Conservation (phyloP, 1,140 invertebrate species). For the Hylaeus volcanicus region DNA sequence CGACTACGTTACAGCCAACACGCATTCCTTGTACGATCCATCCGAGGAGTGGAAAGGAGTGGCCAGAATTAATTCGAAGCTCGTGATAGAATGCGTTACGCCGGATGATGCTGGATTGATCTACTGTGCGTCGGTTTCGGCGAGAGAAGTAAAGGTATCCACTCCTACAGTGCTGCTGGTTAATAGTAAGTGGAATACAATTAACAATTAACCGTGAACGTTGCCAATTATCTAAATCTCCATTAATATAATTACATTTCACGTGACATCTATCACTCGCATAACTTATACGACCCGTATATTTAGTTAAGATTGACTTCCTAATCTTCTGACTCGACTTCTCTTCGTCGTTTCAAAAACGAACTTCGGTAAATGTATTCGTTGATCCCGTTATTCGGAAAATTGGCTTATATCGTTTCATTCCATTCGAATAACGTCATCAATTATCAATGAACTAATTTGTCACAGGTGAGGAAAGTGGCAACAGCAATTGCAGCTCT, state of each 20-base stretch:
- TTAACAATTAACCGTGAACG: slow-evolving; percentile 24
- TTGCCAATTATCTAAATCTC: slow-evolving; percentile 6
- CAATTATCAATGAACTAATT: not conserved
- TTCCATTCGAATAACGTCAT: not conserved
- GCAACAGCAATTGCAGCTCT: slow-evolving; percentile 23
- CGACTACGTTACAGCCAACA: slow-evolving; percentile 62
- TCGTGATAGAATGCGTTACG: slow-evolving; percentile 84
- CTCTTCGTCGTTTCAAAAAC: not conserved
- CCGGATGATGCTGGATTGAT: slow-evolving; percentile 84
- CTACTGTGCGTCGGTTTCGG: slow-evolving; percentile 87
- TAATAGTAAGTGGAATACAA: slow-evolving; percentile 68
- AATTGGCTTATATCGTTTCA: not conserved
- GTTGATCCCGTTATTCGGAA: not conserved
- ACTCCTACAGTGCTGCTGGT: slow-evolving; percentile 75
- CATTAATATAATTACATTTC: not conserved
- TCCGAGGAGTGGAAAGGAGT: slow-evolving; percentile 77
- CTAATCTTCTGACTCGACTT: not conserved
- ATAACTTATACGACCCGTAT: not conserved
- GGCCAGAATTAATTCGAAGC: slow-evolving; percentile 83
- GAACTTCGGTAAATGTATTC: not conserved
- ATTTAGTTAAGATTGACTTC: not conserved
- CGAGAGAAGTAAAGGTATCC: slow-evolving; percentile 81
- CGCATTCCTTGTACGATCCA: slow-evolving; percentile 39
- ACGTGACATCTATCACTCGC: not conserved
- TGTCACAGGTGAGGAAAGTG: slow-evolving; percentile 30